A percentile compares a stretch with the other conserved stretches of the same genome.
Evolutionary conservation across 30 jellyfish, hydroid and myxozoan species (phyloP).

Genomic region (Mastigias papua): DNA sequence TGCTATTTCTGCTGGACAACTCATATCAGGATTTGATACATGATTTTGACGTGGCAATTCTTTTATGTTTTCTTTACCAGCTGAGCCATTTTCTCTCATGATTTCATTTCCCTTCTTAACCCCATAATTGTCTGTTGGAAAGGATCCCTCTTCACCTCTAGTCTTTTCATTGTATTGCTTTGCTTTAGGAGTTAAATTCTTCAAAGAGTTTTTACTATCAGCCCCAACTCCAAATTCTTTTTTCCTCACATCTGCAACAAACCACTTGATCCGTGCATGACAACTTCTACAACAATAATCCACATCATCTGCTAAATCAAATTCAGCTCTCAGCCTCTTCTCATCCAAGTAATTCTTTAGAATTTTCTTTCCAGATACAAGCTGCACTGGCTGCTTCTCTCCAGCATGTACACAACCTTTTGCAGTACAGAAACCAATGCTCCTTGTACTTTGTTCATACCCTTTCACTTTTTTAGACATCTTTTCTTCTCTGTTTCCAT

Average conservation of each 20-base stretch:
- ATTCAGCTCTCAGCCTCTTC: constrained; percentile 58
- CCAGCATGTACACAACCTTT: constrained; percentile 66
- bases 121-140: not conserved
- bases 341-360: constrained; percentile 58
- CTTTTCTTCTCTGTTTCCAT: not conserved
- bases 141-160: not conserved
- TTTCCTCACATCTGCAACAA: constrained; percentile 59
- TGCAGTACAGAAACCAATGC: constrained; percentile 56
- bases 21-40: not conserved
- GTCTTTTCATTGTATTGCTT: not conserved
- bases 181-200: constrained; percentile 35
- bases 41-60: not conserved
- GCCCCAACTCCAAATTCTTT: constrained; percentile 39
- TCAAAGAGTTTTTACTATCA: constrained; percentile 59
- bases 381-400: constrained; percentile 47
- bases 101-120: not conserved
- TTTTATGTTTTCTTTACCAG: not conserved
- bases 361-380: constrained; percentile 62
- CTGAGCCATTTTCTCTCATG: not conserved
- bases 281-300: constrained; percentile 80
- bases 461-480: not conserved
- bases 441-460: constrained; percentile 10
- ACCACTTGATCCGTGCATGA: constrained; percentile 71
- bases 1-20: not conserved
- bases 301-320: constrained; percentile 50